These are phyloP conservation scores for Parnassius apollo DNA, from an alignment of 2,888 invertebrate species.

Conservation along the genomic window DNA sequence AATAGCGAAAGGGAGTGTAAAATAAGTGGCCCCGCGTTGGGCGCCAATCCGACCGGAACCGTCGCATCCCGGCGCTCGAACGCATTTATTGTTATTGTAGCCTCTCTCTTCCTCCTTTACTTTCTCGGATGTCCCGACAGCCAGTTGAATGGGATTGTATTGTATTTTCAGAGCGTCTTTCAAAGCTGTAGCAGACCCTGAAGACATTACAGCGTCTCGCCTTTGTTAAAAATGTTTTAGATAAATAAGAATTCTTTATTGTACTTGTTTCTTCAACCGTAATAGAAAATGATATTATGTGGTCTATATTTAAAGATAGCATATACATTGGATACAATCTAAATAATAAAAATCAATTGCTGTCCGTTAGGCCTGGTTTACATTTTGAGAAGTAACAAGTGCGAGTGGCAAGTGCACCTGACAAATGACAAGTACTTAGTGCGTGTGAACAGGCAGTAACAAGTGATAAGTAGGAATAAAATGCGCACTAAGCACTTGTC, in stretches of 20 bases:
- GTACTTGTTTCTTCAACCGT: slow-evolving; percentile 32
- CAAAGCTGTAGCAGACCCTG: slow-evolving; percentile 28
- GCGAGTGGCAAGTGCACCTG: too few relatives aligned
- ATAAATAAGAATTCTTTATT: slow-evolving; percentile 16
- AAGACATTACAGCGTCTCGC: slow-evolving; percentile 41
- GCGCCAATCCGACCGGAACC: slow-evolving; percentile 48
- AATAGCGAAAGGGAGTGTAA: slow-evolving; percentile 24
- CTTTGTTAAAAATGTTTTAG: slow-evolving; percentile 19
- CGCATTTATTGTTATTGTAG: slow-evolving; percentile 53
- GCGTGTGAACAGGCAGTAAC: too few relatives aligned
- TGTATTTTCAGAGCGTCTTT: slow-evolving; percentile 25
- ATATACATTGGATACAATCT: too few relatives aligned
- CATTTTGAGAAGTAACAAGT: too few relatives aligned
- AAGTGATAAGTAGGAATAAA: too few relatives aligned
- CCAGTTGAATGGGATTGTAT: slow-evolving; percentile 30
- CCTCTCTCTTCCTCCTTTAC: slow-evolving; percentile 41
- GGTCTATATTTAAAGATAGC: neutral
- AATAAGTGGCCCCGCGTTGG: slow-evolving; percentile 48
- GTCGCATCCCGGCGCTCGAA: slow-evolving; percentile 37
- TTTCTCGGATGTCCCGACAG: slow-evolving; percentile 31
- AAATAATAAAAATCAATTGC: too few relatives aligned
- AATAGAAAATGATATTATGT: slow-evolving; percentile 27
- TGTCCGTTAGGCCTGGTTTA: too few relatives aligned
- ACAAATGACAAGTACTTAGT: too few relatives aligned
- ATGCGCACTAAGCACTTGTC: too few relatives aligned